Base-by-base conservation (phyloP, 2,888 invertebrate species). In the Drosophila nr. fundita region DNA sequence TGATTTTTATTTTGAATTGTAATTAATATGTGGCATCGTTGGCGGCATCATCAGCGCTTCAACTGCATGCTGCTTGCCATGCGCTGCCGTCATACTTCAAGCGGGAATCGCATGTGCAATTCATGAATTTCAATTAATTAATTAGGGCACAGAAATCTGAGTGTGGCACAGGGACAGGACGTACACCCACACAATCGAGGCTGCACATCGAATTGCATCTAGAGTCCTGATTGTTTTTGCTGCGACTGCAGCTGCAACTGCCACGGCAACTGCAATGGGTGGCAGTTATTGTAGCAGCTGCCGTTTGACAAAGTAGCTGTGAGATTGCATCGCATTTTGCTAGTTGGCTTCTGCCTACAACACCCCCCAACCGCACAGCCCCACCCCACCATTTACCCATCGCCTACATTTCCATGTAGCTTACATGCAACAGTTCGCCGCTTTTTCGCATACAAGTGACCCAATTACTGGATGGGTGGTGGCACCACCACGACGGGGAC, bases 381-480 rank as follows among this genome's bases (percentile, higher is more conserved):
- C 21, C 15, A 4, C 15, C 8, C 15, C n/a, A 2, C 27, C 11
- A 24, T 18, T 32, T 32, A 2, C n/a, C 2, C 18, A 1, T 24
- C 45, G 60, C 38, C 42, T 42, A 53, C 64, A 61, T 58, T 67
- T 60, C 54, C 73, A 67, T 75, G 79, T 68, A 79, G 65, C 72
- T 80, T 68, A 87, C 76, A 90, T 86, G 85, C 85, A 86, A 86
- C 85, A 86, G 85, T 90, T 86, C 85, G 89, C 89, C 78, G 85
- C 89, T 88, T 89, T 90, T 86, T 86, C 90, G 87, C 84, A 89
- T 90, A 84, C 87, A 89, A 86, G 90, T 90, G 84, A 87, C 84
- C 82, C 85, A 83, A 87, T 87, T 89, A 89, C 76, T 27, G n/a
- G 13, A 6, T 13, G 32, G 32, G 21, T n/a, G 15, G 32, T 21